Conservation (phyloP, 2,888 invertebrate genomes). For the Acleris holmiana region DNA sequence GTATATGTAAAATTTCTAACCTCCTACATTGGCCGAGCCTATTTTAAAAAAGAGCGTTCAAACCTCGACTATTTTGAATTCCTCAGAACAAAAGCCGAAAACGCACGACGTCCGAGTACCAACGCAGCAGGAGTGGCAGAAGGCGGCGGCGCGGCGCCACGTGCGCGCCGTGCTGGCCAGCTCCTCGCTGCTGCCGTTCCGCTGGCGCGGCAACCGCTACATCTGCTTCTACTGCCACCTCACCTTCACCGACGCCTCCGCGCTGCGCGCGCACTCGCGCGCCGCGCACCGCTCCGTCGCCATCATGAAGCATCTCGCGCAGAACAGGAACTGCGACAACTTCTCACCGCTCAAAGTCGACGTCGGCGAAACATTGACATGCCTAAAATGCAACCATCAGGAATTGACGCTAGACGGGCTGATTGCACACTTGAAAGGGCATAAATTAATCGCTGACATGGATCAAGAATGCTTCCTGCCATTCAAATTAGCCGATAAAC, state of each 20-base stretch:
- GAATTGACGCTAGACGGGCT: constrained; percentile 15
- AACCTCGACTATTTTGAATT: background rate
- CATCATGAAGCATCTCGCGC: constrained; percentile 30
- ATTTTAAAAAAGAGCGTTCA: background rate
- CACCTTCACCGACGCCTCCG: constrained; percentile 24
- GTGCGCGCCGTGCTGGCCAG: constrained; percentile 28
- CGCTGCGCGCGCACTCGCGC: constrained; percentile 20
- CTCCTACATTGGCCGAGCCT: too few species aligned
- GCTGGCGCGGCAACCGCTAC: constrained; percentile 37
- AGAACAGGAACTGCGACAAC: constrained; percentile 11
- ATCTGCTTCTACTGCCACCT: constrained; percentile 38
- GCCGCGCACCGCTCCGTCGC: constrained; percentile 8
- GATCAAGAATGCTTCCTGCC: constrained; percentile 34
- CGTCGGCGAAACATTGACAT: constrained; percentile 12
- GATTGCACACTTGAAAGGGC: constrained; percentile 19
- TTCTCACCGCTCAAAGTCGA: constrained; percentile 28
- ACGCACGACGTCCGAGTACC: constrained; percentile 30
- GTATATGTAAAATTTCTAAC: too few species aligned
- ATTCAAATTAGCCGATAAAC: constrained; percentile 35
- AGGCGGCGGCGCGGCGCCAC: constrained; percentile 23
- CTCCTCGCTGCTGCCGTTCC: constrained; percentile 35
- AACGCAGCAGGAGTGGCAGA: constrained; percentile 27
- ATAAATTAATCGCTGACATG: constrained; percentile 21
- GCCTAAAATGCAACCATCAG: constrained; percentile 20
- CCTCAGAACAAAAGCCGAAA: constrained; percentile 21